Conservation (phyloP, 2,888 invertebrate species). For the Dryobota labecula region DNA sequence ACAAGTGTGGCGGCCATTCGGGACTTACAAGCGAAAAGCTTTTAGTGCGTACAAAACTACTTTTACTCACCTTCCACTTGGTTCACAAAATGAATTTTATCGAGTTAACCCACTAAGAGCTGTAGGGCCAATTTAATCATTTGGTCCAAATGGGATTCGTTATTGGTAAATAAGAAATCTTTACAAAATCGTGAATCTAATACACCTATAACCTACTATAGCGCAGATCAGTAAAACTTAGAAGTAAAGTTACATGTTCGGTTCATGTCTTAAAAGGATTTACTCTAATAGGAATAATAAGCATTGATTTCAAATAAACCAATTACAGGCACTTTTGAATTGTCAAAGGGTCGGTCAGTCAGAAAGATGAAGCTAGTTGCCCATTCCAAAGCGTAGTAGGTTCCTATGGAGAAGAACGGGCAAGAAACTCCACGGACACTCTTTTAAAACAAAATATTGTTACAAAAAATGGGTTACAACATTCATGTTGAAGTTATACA, state of each 20-base stretch:
- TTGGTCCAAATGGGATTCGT: slow-evolving; percentile 71
- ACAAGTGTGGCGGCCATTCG: slow-evolving; percentile 73
- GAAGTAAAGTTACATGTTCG: not conserved
- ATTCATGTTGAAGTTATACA: too few relatives aligned
- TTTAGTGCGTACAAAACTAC: slow-evolving; percentile 82
- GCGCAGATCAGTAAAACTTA: not conserved
- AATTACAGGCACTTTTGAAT: too few relatives aligned
- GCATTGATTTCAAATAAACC: too few relatives aligned
- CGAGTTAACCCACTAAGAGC: slow-evolving; percentile 78
- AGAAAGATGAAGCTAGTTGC: too few relatives aligned
- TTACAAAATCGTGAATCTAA: slow-evolving; percentile 29
- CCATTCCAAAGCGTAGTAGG: too few relatives aligned
- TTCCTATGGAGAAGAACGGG: too few relatives aligned
- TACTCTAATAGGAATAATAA: too few relatives aligned
- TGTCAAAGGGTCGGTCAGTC: too few relatives aligned
- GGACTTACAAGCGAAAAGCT: slow-evolving; percentile 75
- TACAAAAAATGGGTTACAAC: too few relatives aligned
- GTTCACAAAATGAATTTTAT: slow-evolving; percentile 80
- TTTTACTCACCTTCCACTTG: slow-evolving; percentile 75
- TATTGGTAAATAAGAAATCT: slow-evolving; percentile 57
- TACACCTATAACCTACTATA: slow-evolving; percentile 13
- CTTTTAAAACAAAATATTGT: too few relatives aligned
- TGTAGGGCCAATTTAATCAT: slow-evolving; percentile 77
- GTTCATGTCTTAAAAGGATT: not conserved
- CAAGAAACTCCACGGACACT: too few relatives aligned